A percentile compares a stretch with the other conserved stretches of the same genome.
phyloP scores from a whole-genome alignment of 37 sponge, comb jelly and placozoan species.

The Mnemiopsis leidyi region DNA sequence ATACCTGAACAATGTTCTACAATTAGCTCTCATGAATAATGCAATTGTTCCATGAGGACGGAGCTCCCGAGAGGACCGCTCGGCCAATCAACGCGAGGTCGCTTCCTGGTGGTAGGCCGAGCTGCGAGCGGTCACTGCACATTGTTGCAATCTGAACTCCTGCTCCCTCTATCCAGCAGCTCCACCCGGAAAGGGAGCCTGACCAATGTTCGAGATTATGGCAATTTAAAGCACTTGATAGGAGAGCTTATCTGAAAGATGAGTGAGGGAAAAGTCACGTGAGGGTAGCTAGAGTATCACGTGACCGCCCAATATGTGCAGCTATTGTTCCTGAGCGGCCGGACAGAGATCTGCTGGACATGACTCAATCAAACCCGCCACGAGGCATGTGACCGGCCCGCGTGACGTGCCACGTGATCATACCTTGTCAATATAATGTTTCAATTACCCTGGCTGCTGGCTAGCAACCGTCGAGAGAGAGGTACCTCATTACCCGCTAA shows the following conservation, averaged over 20 bases:
- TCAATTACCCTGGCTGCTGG: conserved; percentile 51
- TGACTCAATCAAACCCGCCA: conserved; percentile 42
- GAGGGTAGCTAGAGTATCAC: conserved; percentile 10
- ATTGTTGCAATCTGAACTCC: conserved; percentile 14
- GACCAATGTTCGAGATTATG: background rate
- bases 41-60: conserved; percentile 40
- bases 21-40: conserved; percentile 59
- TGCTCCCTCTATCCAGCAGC: background rate
- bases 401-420: background rate
- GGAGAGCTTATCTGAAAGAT: background rate
- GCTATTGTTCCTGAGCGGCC: background rate
- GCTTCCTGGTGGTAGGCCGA: background rate
- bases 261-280: background rate
- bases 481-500: conserved; percentile 53
- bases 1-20: conserved; percentile 31
- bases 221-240: background rate
- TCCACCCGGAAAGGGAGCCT: background rate
- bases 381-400: background rate
- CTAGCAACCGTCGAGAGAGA: conserved; percentile 10
- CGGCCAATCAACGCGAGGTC: background rate
- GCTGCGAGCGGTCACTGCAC: background rate
- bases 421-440: conserved; percentile 50
- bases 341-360: background rate
- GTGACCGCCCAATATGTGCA: background rate
- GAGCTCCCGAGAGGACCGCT: background rate